Evolutionary conservation across 2,113 vertebrate species (phyloP).

Genomic region (Gnathonemus echidnorhynchus): DNA sequence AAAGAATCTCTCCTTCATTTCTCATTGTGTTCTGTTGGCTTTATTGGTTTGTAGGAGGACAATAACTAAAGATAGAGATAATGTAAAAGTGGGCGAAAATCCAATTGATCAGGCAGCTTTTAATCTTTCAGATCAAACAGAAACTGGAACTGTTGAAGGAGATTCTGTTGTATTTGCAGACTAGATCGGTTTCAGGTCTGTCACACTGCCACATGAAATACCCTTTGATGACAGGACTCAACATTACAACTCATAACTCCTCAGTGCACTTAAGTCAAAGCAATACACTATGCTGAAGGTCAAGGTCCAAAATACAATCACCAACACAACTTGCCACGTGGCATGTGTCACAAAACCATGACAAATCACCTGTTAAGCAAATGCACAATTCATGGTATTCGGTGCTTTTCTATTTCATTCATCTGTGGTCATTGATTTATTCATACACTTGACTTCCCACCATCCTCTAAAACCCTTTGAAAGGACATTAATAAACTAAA

Average conservation of each 20-base stretch:
- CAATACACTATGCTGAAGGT: neutral
- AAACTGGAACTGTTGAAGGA: neutral
- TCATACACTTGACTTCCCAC: neutral
- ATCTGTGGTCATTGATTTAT: neutral
- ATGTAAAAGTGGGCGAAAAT: neutral
- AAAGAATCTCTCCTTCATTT: neutral
- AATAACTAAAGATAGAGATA: neutral
- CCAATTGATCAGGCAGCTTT: neutral
- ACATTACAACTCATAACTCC: neutral
- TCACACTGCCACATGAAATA: neutral
- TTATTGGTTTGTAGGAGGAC: neutral
- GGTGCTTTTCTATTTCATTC: neutral
- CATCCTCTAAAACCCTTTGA: neutral
- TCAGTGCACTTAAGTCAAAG: neutral
- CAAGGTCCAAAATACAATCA: neutral
- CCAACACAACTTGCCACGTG: neutral
- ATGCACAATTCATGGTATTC: neutral
- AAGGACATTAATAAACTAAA: neutral
- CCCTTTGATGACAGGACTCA: neutral
- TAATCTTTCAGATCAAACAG: neutral
- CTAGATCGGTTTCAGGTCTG: neutral
- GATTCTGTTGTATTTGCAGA: neutral
- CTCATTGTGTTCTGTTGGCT: neutral
- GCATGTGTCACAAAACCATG: neutral
- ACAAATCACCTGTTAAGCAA: neutral